Evolutionary conservation across 2,888 invertebrate species (phyloP), one percentile per base, ranked within the genome.

Genomic region (Philaethria dido): DNA sequence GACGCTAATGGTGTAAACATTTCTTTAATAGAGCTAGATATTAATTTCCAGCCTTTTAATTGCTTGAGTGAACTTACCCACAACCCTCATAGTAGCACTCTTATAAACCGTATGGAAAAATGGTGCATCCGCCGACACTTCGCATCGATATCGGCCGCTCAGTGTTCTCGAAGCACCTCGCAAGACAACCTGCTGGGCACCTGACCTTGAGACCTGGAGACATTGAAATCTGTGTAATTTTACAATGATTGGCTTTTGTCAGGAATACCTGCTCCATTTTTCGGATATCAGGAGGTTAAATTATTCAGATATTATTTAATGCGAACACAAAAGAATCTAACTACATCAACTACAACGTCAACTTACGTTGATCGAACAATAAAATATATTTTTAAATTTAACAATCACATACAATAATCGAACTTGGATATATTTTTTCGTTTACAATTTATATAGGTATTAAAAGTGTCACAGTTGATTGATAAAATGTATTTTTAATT

Each of bases 41-140:
- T 18, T 0, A 18, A 55, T 36, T 55, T 20, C n/a, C n/a, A 25
- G 29, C 9, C 4, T 29, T n/a, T 13, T 18, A 29, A 33, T 16
- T 16, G 36, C 14, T 44, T 33, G 36, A 29, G 13, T 62, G n/a
- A 36, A 18, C 96, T 94, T 81, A 96, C 96, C 95, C 71, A 95
- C 94, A 73, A 96, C 95, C 78, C 95, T 94, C 95, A 96, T 95
- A 78, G 93, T 94, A 61, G 95, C 94, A 77, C 94, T 93, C 70
- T 94, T 95, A 78, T 94, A 93, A 67, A 94, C 91, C 0, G 96
- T 96, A 82, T 95, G 95, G 84, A 96, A 96, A 79, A 94, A 94
- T 0, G 96, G 96, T 5, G 94, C 94, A 80, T 96, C 96, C 0
- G 95, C 94, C 0, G 96, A 96, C 8, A 96, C 96, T 80, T 96